Conservation (phyloP, 2,113 vertebrate genomes). For the Regulus satrapa region DNA sequence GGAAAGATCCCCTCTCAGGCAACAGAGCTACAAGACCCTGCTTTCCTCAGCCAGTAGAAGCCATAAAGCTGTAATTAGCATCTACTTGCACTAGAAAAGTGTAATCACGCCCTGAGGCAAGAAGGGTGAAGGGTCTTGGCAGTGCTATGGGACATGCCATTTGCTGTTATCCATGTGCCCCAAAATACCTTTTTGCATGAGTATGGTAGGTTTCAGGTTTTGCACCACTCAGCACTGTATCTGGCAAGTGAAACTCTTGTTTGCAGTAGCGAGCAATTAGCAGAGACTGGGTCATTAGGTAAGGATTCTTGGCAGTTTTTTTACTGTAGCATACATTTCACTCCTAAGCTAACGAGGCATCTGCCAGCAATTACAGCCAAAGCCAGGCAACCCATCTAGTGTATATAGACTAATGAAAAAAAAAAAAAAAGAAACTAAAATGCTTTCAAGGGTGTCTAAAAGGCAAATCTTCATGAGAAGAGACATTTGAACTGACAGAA, state of each 20-base stretch:
- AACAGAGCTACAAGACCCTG: neutral
- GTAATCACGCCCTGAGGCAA: neutral
- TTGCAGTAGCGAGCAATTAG: neutral
- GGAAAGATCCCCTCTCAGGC: neutral
- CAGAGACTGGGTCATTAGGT: neutral
- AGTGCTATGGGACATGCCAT: accelerated
- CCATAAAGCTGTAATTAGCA: neutral
- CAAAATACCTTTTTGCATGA: accelerated
- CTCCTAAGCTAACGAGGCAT: neutral
- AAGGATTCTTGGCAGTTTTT: neutral
- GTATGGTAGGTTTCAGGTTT: neutral
- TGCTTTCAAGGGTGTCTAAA: neutral
- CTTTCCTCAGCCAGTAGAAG: neutral
- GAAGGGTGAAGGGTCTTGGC: neutral
- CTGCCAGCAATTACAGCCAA: neutral
- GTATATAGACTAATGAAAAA: neutral
- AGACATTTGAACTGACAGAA: neutral
- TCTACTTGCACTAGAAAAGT: neutral
- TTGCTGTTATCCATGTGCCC: neutral
- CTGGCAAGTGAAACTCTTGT: neutral
- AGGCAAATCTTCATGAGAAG: neutral
- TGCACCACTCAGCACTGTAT: neutral
- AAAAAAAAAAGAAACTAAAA: neutral
- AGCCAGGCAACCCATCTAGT: neutral
- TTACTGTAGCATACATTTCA: neutral